Evolutionary conservation across 2,113 vertebrate species (phyloP).

Genomic region (Barbus barbus): DNA sequence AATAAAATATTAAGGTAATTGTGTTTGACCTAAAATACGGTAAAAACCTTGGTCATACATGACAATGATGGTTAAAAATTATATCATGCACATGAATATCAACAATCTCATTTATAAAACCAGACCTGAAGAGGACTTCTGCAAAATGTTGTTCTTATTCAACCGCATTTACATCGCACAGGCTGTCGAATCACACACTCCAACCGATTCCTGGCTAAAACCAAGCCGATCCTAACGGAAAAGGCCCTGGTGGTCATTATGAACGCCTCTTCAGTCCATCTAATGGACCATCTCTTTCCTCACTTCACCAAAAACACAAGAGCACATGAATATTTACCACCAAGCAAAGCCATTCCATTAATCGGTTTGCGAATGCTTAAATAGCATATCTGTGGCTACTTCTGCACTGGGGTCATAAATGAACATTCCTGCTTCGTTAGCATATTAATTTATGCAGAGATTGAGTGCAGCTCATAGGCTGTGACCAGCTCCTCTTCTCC

Average conservation of each 20-base stretch:
- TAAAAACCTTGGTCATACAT: background rate
- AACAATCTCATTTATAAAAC: constrained; percentile 40
- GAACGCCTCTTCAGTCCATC: constrained; percentile 75
- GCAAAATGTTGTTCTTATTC: constrained; percentile 45
- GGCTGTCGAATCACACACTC: constrained; percentile 47
- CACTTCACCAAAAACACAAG: constrained; percentile 69
- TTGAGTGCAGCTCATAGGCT: constrained; percentile 71
- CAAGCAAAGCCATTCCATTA: constrained; percentile 79
- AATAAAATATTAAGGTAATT: background rate
- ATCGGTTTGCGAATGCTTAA: constrained; percentile 73
- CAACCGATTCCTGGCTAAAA: constrained; percentile 62
- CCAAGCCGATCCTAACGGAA: constrained; percentile 73
- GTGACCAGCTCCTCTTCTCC: constrained; percentile 58
- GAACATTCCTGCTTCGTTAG: constrained; percentile 76
- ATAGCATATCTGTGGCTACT: constrained; percentile 74
- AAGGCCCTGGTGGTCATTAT: constrained; percentile 71
- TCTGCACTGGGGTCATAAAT: constrained; percentile 66
- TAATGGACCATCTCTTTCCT: constrained; percentile 78
- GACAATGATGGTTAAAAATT: constrained; percentile 11
- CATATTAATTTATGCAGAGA: constrained; percentile 77
- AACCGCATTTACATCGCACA: constrained; percentile 43
- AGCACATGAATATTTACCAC: constrained; percentile 80
- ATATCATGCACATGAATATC: constrained; percentile 41
- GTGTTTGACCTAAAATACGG: background rate
- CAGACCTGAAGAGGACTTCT: constrained; percentile 44